Conservation (phyloP, 2,888 invertebrate species). For the Anarsia innoxiella region DNA sequence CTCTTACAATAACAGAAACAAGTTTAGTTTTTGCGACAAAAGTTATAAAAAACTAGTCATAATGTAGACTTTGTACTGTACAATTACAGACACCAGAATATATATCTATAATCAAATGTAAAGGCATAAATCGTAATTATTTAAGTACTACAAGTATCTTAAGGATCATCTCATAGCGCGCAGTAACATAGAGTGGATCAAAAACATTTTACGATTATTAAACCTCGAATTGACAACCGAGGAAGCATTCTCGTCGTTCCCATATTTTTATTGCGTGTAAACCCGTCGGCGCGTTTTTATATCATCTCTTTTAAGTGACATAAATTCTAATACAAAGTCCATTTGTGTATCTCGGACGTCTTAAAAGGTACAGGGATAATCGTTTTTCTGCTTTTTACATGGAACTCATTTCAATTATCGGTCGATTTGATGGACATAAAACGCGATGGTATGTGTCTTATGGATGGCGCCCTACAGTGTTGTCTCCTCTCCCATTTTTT, state of each 20-base stretch:
- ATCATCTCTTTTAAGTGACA: constrained; percentile 73
- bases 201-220: constrained; percentile 73
- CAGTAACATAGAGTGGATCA: constrained; percentile 48
- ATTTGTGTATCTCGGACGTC: constrained; percentile 75
- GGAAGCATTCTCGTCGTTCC: constrained; percentile 66
- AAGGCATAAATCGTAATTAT: too few species aligned
- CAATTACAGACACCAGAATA: not conserved
- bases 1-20: not conserved
- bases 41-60: not conserved
- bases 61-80: not conserved
- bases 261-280: constrained; percentile 75
- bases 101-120: constrained; percentile 12
- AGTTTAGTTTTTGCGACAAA: not conserved
- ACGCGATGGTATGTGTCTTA: constrained; percentile 64
- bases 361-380: constrained; percentile 73
- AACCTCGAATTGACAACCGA: constrained; percentile 70
- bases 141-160: not conserved
- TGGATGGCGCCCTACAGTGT: constrained; percentile 63
- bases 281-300: constrained; percentile 71
- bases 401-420: constrained; percentile 76
- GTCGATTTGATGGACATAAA: constrained; percentile 70
- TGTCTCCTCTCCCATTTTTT: constrained; percentile 49
- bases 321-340: constrained; percentile 76
- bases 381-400: constrained; percentile 74
- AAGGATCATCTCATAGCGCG: not conserved